Evolutionary conservation across 1,140 invertebrate species (phyloP), one percentile per base, ranked within the genome.

Genomic region (Apis cerana): DNA sequence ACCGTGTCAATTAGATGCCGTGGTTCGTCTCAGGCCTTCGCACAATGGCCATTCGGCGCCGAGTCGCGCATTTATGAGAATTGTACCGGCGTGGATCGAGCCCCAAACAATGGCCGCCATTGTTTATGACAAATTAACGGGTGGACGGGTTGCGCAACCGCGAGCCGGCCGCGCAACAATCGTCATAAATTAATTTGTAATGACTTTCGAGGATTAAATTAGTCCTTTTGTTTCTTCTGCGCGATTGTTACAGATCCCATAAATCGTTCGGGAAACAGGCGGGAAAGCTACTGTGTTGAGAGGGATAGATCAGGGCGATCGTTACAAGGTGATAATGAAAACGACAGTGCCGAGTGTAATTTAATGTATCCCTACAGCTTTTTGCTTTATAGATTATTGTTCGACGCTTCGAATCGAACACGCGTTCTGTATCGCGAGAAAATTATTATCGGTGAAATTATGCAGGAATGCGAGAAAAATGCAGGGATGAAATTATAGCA

Each of bases 51-150:
- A 82, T 77, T 70, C 80, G 80, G 74, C 80, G 75, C 33, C 75
- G 65, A 59, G 56, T 78, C 58, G 67, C 75, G 74, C 58, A 82
- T 82, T 82, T 82, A 78, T 78, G 80, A 75, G 75, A 78, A 78
- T 77, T 70, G 54, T 43, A 69, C 15, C 65, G 67, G 33, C 17
- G n/a, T 33, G 11, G 48, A 48, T 78, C 27, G 2, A 64, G 9
- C 3, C n/a, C 13, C 65, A 56, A 33, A 82, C 80, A 82, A 82
- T 56, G 80, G 61, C 23, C 19, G 58, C 56, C 48, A 82, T 82
- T 82, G 75, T 82, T 82, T 82, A 82, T 82, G 80, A 82, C 80
- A 82, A 82, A 82, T 82, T 82, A 82, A 82, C 80, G 75, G 33
- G 33, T 56, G 80, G 17, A 56, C 54, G 15, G 75, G n/a, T 78